Percentiles rank a stretch among this genome's conserved stretches.
phyloP scores from a whole-genome alignment of 2,797 vertebrate species.

The Schizothorax lantsangensis region DNA sequence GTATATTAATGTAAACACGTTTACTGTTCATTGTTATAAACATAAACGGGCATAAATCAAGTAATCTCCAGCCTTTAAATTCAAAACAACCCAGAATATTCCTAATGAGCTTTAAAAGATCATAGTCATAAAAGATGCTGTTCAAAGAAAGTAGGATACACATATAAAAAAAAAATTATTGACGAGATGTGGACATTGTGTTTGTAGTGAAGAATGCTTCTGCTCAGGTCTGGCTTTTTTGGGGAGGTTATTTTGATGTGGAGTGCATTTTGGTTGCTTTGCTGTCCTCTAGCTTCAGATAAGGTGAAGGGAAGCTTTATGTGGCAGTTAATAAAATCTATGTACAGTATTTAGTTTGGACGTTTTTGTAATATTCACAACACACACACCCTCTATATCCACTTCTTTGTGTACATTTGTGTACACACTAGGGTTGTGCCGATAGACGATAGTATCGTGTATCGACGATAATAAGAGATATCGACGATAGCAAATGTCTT shows the following conservation, averaged over 20 bases:
- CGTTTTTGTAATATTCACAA: background rate
- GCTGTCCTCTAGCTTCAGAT: background rate
- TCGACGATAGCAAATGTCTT: no score
- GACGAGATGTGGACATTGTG: conserved; percentile 1
- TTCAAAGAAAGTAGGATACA: background rate
- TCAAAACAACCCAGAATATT: background rate
- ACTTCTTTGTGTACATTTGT: background rate
- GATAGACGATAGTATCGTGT: no score
- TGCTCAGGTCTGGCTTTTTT: conserved; percentile 7
- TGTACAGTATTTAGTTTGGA: background rate
- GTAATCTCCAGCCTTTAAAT: no score
- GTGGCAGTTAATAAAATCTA: background rate
- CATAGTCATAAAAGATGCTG: background rate
- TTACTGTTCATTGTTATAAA: background rate
- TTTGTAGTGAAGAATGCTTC: conserved; percentile 2
- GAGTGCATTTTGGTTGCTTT: background rate
- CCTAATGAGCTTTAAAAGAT: background rate
- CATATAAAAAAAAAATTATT: background rate
- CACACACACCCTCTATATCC: background rate
- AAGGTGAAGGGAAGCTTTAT: background rate
- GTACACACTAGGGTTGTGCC: no score
- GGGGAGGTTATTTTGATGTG: background rate
- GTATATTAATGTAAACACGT: background rate
- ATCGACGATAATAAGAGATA: no score
- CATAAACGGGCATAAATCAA: background rate